phyloP scores from a whole-genome alignment of 2,888 invertebrate species.

The Synergus laeviventris region DNA sequence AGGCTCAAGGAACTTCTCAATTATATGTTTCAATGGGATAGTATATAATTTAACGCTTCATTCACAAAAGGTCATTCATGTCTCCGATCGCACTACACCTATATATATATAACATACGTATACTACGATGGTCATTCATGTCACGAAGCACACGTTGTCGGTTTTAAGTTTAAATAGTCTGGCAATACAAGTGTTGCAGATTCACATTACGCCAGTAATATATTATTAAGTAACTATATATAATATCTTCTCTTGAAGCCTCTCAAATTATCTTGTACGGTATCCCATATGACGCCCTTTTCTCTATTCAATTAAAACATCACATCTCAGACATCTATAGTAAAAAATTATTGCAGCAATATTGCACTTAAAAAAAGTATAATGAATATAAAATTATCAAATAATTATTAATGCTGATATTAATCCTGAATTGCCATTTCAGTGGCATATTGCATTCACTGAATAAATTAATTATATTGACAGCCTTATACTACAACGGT shows the following conservation, averaged over 20 bases:
- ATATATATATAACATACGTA: neutral
- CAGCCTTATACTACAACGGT: neutral
- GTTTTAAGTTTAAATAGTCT: too few species aligned
- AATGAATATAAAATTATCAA: too few species aligned
- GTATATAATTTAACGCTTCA: conserved; percentile 3
- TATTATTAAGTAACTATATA: conserved; percentile 1
- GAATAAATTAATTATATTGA: neutral
- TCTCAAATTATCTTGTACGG: neutral
- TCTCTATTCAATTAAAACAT: neutral
- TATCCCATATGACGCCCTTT: neutral
- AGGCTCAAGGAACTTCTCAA: neutral
- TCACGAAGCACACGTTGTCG: neutral
- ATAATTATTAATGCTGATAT: too few species aligned
- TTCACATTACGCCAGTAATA: neutral
- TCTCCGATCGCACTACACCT: neutral
- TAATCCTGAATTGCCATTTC: neutral
- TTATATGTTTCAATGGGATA: neutral
- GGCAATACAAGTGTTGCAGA: too few species aligned
- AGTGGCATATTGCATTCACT: neutral
- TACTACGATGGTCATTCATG: neutral
- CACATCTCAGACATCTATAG: neutral
- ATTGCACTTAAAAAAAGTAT: too few species aligned
- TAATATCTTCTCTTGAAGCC: neutral
- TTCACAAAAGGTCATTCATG: conserved; percentile 13
- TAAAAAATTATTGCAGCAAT: neutral